Base-by-base conservation (phyloP, 2,113 vertebrate species). In the Psettodes erumei region DNA sequence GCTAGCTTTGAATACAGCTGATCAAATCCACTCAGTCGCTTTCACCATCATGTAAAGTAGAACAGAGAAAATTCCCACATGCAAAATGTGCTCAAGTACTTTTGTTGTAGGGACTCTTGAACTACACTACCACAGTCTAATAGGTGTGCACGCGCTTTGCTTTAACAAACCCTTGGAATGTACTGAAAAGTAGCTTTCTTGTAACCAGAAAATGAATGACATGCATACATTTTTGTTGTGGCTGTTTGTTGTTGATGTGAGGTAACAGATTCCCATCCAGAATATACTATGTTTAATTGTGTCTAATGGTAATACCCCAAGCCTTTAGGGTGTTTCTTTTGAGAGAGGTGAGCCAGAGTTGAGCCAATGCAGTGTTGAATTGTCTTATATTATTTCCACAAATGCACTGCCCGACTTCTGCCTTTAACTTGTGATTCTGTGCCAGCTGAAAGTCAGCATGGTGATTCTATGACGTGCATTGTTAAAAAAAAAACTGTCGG, bases 401-500 rank as follows among this genome's bases (percentile, higher is more conserved):
- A 66, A 45, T 71, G 38, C 65, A 68, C 64, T 70, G 50, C 15
- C 28, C 15, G 16, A 30, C 18, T 23, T 60, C 53, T 79, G 43
- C 50, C 18, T 27, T 71, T 64, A 30, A 77, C 58, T 42, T 21
- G 58, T 15, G 19, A 54, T 58, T 50, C 12, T 16, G 13, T 56
- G 40, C 62, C 59, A 69, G 35, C 50, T 65, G 50, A 59, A 23
- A 53, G 38, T 50, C 59, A 8, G 63, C 11, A 11, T 25, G n/a
- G 28, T 30, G 55, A 45, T 27, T 38, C 37, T 21, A 30, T 82
- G 75, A 80, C 50, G 50, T 56, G 43, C n/a, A 10, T 32, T 25
- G 54, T 79, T 59, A 51, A 79, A 79, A 81, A 70, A 51, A 79
- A 79, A 81, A 70, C 8, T 54, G 21, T 63, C 62, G 73, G 66